These are phyloP conservation scores for Phortica magna DNA, from an alignment of 2,888 invertebrate genomes.

Conservation along the genomic window DNA sequence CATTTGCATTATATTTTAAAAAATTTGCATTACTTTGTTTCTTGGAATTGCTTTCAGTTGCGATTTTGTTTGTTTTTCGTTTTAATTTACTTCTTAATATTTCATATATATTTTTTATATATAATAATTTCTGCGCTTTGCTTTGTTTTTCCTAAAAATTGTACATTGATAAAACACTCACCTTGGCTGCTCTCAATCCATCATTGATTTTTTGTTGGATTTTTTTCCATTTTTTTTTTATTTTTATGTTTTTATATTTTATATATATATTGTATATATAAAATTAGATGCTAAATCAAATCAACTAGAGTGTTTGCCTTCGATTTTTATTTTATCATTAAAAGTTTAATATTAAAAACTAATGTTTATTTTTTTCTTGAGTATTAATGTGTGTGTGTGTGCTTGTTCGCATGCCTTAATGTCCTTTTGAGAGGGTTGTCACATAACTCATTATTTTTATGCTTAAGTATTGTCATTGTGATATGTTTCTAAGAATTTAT, in stretches of 20 bases:
- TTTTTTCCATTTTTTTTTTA: background rate
- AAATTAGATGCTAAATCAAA: conserved; percentile 21
- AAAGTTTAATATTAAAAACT: background rate
- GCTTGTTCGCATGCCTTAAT: conserved; percentile 35
- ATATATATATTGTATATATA: background rate
- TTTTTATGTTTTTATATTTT: background rate
- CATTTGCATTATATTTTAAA: conserved; percentile 43
- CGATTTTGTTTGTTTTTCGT: conserved; percentile 65
- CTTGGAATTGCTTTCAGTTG: conserved; percentile 72
- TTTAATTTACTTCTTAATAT: conserved; percentile 9
- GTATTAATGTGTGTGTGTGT: conserved; percentile 54
- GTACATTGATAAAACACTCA: conserved; percentile 6
- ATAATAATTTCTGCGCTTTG: background rate
- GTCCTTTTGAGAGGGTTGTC: conserved; percentile 40
- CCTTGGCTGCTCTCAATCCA: background rate
- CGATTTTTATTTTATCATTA: background rate
- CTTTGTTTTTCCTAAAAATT: conserved; percentile 1
- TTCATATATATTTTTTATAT: background rate
- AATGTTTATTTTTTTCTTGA: conserved; percentile 32
- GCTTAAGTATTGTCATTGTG: conserved; percentile 78
- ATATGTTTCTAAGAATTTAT: conserved; percentile 76
- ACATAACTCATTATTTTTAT: conserved; percentile 54
- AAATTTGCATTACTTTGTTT: conserved; percentile 58
- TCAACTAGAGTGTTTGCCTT: conserved; percentile 17
- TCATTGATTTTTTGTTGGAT: background rate